phyloP scores from a whole-genome alignment of 2,113 vertebrate species.

The cattle (Bos taurus) region DNA sequence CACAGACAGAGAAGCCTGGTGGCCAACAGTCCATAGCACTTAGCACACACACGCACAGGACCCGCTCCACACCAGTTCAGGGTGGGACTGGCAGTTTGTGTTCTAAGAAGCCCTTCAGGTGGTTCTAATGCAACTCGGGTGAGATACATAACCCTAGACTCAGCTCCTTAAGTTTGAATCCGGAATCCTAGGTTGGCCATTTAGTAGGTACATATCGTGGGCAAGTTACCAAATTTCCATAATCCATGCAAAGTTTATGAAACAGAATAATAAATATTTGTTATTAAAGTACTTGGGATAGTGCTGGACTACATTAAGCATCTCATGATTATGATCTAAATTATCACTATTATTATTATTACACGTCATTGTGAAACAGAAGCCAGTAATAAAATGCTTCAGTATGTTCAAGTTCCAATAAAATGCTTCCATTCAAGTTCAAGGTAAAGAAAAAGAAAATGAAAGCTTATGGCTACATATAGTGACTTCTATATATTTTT shows the following conservation, averaged over 20 bases:
- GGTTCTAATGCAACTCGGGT: not conserved
- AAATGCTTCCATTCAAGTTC: not conserved
- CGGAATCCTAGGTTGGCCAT: not conserved
- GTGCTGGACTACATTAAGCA: not conserved
- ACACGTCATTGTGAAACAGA: not conserved
- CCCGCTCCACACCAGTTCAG: not conserved
- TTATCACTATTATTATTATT: not conserved
- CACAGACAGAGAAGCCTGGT: not conserved
- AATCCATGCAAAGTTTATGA: not conserved
- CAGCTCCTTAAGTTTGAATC: not conserved
- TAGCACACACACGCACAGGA: not conserved
- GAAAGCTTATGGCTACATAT: not conserved
- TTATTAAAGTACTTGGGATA: not conserved
- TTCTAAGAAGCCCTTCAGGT: not conserved
- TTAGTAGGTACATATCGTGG: not conserved
- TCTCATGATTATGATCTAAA: not conserved
- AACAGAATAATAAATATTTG: not conserved
- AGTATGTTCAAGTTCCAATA: not conserved
- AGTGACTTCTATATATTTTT: not conserved
- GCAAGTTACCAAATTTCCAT: not conserved
- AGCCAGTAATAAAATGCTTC: not conserved
- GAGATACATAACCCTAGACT: not conserved
- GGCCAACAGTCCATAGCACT: not conserved
- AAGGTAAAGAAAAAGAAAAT: not conserved
- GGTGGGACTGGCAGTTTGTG: not conserved